phyloP scores from a whole-genome alignment of 2,888 invertebrate genomes.

The Drosophila mayaguana region DNA sequence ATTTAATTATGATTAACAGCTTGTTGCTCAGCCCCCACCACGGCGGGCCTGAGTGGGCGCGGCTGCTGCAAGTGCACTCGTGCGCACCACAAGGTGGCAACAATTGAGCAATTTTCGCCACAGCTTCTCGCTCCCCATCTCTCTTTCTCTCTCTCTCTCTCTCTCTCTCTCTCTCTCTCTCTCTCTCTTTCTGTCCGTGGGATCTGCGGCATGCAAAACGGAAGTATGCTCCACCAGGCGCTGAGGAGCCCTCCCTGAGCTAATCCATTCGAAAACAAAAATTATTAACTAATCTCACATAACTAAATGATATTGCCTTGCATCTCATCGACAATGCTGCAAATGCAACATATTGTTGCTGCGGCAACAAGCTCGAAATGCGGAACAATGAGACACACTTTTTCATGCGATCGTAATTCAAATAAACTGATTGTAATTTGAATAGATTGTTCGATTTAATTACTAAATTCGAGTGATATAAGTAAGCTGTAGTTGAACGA shows the following conservation, averaged over 20 bases:
- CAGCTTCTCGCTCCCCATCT: constrained; percentile 44
- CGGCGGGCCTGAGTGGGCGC: constrained; percentile 15
- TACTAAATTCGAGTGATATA: not conserved
- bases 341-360: constrained; percentile 56
- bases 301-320: constrained; percentile 23
- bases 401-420: constrained; percentile 28
- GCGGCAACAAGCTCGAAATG: constrained; percentile 57
- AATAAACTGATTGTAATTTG: constrained; percentile 12
- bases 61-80: constrained; percentile 58
- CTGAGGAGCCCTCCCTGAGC: not conserved
- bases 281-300: constrained; percentile 19
- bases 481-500: not conserved
- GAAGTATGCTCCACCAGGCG: constrained; percentile 50
- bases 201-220: constrained; percentile 37
- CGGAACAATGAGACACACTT: constrained; percentile 64
- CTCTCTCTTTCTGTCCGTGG: not conserved
- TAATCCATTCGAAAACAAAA: constrained; percentile 28
- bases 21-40: constrained; percentile 11
- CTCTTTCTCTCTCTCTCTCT: not conserved
- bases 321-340: constrained; percentile 9
- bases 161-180: not conserved
- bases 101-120: constrained; percentile 62
- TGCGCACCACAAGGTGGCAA: constrained; percentile 54
- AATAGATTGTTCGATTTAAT: not conserved
- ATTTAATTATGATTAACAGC: constrained; percentile 68